A percentile compares a stretch with the other conserved stretches of the same genome.
phyloP scores from a whole-genome alignment of 2,888 invertebrate genomes.

The Platynereis dumerilii region DNA sequence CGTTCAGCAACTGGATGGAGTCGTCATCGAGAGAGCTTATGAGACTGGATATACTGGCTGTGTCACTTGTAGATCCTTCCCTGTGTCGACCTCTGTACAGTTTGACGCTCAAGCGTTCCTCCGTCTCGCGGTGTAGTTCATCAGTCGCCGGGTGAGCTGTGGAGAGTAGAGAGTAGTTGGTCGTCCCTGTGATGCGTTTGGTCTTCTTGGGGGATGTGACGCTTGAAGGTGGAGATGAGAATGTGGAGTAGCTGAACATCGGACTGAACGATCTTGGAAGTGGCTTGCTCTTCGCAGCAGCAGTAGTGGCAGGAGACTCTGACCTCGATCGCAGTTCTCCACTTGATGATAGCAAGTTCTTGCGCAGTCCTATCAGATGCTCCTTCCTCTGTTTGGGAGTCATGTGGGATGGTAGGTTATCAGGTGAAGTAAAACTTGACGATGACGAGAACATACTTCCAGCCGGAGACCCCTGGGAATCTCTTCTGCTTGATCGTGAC shows the following conservation, averaged over 20 bases:
- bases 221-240: neutral
- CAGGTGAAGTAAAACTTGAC: slow-evolving; percentile 33
- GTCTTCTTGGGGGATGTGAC: neutral
- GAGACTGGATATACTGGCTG: slow-evolving; percentile 12
- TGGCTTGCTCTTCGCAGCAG: neutral
- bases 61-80: slow-evolving; percentile 5
- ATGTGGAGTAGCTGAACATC: slow-evolving; percentile 6
- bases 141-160: neutral
- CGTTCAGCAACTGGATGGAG: slow-evolving; percentile 29
- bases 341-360: slow-evolving; percentile 46
- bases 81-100: slow-evolving; percentile 3
- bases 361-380: slow-evolving; percentile 47
- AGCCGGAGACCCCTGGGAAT: slow-evolving; percentile 1
- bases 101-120: neutral
- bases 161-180: neutral
- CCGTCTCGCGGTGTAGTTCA: neutral
- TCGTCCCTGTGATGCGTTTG: neutral
- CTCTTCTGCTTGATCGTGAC: neutral
- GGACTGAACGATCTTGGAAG: slow-evolving; percentile 17
- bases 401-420: slow-evolving; percentile 36
- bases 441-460: neutral
- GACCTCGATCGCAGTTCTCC: slow-evolving; percentile 22
- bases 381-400: slow-evolving; percentile 52
- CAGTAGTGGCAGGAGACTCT: slow-evolving; percentile 9
- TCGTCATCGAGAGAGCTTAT: slow-evolving; percentile 31